A percentile compares a stretch with the other conserved stretches of the same genome.
phyloP scores from a whole-genome alignment of 2,113 vertebrate species.

The Nyctibius bracteatus region DNA sequence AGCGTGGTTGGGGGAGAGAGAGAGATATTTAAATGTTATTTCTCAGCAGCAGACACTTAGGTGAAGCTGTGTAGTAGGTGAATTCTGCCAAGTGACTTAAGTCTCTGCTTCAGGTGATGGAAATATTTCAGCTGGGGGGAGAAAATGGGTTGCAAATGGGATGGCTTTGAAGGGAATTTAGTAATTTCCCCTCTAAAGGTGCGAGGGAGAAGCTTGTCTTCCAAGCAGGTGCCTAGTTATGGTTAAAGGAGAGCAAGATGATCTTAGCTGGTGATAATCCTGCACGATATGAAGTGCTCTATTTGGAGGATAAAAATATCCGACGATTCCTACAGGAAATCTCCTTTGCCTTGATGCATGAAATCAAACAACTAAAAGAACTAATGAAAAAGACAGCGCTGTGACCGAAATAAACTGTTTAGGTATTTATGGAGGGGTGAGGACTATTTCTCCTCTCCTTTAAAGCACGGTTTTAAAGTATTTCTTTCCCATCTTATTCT shows the following conservation, averaged over 20 bases:
- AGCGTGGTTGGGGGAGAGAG: no score
- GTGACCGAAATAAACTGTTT: neutral
- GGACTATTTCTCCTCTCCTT: neutral
- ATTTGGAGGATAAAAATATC: neutral
- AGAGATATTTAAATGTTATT: neutral
- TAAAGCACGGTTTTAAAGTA: neutral
- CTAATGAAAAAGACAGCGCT: neutral
- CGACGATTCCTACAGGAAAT: neutral
- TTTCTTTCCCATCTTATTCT: neutral
- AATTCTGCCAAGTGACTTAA: neutral
- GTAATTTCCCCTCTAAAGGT: neutral
- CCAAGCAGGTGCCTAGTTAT: neutral
- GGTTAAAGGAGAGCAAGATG: neutral
- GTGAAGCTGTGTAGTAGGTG: neutral
- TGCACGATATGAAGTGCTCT: neutral
- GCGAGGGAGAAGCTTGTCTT: neutral
- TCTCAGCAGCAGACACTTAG: neutral
- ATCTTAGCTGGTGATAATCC: no score
- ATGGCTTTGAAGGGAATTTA: neutral
- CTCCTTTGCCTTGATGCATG: neutral
- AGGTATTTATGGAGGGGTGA: neutral
- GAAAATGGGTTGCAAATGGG: neutral
- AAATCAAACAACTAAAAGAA: neutral
- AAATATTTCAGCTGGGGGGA: neutral
- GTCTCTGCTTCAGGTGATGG: neutral